These are phyloP conservation scores for Neodiprion virginianus DNA, from an alignment of 1,140 invertebrate species.

Conservation along the genomic window DNA sequence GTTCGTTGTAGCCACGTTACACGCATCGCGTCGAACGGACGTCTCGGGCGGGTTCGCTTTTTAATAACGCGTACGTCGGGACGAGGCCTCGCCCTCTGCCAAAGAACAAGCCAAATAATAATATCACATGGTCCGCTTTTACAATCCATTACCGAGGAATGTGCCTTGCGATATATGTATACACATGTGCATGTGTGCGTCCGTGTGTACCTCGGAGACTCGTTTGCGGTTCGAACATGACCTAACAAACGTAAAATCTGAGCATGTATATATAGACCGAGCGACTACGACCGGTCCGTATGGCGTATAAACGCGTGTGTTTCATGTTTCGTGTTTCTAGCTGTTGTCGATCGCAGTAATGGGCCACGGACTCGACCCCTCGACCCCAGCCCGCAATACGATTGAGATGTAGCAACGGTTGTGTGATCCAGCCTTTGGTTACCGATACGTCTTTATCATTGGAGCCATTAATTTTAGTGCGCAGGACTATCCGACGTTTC, in stretches of 20 bases:
- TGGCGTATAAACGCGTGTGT: background rate
- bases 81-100: background rate
- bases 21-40: background rate
- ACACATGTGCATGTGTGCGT: too few species aligned
- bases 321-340: constrained; percentile 15
- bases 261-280: background rate
- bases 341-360: constrained; percentile 14
- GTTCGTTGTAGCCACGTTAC: background rate
- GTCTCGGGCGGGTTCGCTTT: background rate
- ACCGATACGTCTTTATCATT: constrained; percentile 1
- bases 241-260: background rate
- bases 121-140: background rate
- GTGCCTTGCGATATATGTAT: background rate
- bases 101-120: background rate
- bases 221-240: background rate
- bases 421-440: background rate
- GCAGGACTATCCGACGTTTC: background rate
- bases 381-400: constrained; percentile 2
- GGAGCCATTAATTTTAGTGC: constrained; percentile 1
- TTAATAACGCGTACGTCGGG: background rate
- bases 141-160: constrained; percentile 4
- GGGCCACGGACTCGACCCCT: constrained; percentile 14
- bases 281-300: background rate
- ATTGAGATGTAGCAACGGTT: constrained; percentile 15
- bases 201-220: background rate